phyloP scores from a whole-genome alignment of 2,888 invertebrate genomes.

The Daptonema setosum region DNA sequence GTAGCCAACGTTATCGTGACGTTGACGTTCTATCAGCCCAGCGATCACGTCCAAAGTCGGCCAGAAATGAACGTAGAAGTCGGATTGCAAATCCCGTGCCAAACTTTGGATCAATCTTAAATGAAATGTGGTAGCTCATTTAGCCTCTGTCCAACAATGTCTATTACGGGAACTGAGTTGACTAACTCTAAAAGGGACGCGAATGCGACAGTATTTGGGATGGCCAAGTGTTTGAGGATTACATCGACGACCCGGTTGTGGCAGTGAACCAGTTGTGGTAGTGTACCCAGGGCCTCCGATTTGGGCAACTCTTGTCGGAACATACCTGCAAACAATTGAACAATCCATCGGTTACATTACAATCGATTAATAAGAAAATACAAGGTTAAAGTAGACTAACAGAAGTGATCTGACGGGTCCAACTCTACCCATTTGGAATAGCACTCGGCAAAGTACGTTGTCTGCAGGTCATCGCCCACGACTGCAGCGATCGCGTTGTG shows the following conservation, averaged over 20 bases:
- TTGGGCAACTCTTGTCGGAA: too few species aligned
- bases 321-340: too few species aligned
- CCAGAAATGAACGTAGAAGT: constrained; percentile 63
- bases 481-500: too few species aligned
- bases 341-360: too few species aligned
- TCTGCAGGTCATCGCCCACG: too few species aligned
- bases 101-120: constrained; percentile 56
- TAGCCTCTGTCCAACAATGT: neutral
- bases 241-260: neutral
- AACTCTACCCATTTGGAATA: too few species aligned
- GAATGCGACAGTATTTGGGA: neutral
- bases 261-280: neutral
- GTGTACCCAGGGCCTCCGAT: neutral
- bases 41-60: constrained; percentile 46
- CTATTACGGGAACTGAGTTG: neutral
- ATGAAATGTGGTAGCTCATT: constrained; percentile 13
- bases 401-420: too few species aligned
- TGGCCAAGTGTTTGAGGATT: neutral
- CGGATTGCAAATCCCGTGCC: constrained; percentile 62
- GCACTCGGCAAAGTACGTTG: too few species aligned
- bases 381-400: too few species aligned
- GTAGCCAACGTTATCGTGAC: too few species aligned
- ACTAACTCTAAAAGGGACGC: neutral
- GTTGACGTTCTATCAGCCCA: constrained; percentile 31
- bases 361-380: too few species aligned